A percentile compares a stretch with the other conserved stretches of the same genome.
Conservation (phyloP, 2,888 invertebrate genomes). For the Tachina fera region DNA sequence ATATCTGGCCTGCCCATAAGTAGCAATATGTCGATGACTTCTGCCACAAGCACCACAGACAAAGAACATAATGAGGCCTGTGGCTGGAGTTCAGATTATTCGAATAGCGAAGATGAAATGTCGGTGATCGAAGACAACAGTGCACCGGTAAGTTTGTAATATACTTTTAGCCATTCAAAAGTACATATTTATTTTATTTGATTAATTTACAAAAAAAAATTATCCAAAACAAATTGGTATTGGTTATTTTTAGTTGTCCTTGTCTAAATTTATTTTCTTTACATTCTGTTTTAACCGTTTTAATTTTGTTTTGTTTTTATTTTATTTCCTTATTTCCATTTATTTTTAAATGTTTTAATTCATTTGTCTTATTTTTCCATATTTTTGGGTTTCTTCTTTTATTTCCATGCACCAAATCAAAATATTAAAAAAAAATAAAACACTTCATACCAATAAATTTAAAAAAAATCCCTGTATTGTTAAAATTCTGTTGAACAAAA, state of each 20-base stretch:
- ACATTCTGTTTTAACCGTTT: constrained; percentile 27
- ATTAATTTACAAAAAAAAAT: constrained; percentile 15
- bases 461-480: constrained; percentile 67
- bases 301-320: constrained; percentile 70
- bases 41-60: constrained; percentile 76
- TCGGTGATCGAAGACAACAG: constrained; percentile 86
- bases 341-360: constrained; percentile 74
- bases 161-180: constrained; percentile 4
- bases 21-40: constrained; percentile 72
- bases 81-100: constrained; percentile 96
- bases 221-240: constrained; percentile 52
- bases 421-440: constrained; percentile 68
- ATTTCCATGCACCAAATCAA: constrained; percentile 79
- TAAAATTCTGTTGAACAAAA: constrained; percentile 46
- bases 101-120: constrained; percentile 95
- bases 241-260: constrained; percentile 59
- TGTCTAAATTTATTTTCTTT: constrained; percentile 54
- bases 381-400: constrained; percentile 77
- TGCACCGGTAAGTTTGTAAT: constrained; percentile 83
- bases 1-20: constrained; percentile 82
- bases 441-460: constrained; percentile 68
- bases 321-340: constrained; percentile 48
- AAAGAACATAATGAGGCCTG: constrained; percentile 86
- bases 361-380: constrained; percentile 74
- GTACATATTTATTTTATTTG: constrained; percentile 17